Evolutionary conservation across 2,797 vertebrate species (phyloP).

Genomic region (Liasis olivaceus): DNA sequence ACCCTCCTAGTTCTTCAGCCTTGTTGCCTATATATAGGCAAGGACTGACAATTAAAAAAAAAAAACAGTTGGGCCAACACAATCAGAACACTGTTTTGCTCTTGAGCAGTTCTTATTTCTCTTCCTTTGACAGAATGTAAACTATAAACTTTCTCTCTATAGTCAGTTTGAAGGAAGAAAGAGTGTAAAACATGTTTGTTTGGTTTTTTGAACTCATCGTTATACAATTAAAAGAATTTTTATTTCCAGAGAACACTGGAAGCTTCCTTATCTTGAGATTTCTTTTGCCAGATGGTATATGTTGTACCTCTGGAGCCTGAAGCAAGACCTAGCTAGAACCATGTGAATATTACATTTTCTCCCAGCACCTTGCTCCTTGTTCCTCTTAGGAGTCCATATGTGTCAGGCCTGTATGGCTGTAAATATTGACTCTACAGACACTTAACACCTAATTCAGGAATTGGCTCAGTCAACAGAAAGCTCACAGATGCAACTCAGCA

Average conservation of each 20-base stretch:
- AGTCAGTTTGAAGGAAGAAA: not conserved
- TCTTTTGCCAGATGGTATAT: slow-evolving; percentile 32
- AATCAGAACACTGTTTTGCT: not conserved
- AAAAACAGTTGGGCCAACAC: not conserved
- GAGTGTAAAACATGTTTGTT: not conserved
- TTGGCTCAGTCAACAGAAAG: too few species aligned
- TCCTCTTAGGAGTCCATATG: not conserved
- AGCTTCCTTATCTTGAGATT: slow-evolving; percentile 36
- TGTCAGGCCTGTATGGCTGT: too few species aligned
- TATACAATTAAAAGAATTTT: slow-evolving; percentile 16
- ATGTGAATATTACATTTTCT: slow-evolving; percentile 16
- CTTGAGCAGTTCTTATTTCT: not conserved
- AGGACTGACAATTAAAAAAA: not conserved
- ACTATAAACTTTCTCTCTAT: not conserved
- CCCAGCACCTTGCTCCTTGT: slow-evolving; percentile 12
- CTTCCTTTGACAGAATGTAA: not conserved
- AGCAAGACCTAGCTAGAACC: slow-evolving; percentile 40
- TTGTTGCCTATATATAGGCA: not conserved
- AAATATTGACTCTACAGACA: too few species aligned
- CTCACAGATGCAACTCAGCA: too few species aligned
- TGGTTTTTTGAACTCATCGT: not conserved
- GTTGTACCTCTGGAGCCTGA: slow-evolving; percentile 36
- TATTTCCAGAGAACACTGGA: slow-evolving; percentile 17
- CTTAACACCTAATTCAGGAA: too few species aligned
- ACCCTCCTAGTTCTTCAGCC: not conserved